phyloP scores from a whole-genome alignment of 2,113 vertebrate species.

The Engystomops pustulosus region DNA sequence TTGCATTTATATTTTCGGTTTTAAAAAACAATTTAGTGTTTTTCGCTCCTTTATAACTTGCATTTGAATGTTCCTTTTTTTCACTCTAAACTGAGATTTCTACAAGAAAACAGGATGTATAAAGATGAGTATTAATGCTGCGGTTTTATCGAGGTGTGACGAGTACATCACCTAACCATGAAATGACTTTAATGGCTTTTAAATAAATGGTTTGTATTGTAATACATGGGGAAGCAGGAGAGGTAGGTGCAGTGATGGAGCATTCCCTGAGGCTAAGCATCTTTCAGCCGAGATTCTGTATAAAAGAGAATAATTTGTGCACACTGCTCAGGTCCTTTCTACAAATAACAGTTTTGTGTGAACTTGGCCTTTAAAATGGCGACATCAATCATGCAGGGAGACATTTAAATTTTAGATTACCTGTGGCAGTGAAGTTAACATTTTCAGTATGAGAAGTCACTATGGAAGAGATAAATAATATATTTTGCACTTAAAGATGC shows the following conservation, averaged over 20 bases:
- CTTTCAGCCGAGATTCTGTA: conserved; percentile 57
- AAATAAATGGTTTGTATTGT: conserved; percentile 80
- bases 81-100: not conserved
- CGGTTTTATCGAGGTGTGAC: conserved; percentile 58
- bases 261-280: conserved; percentile 78
- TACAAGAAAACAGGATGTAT: not conserved
- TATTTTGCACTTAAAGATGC: conserved; percentile 17
- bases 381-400: conserved; percentile 54
- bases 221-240: conserved; percentile 64
- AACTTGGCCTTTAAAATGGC: conserved; percentile 59
- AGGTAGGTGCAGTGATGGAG: conserved; percentile 72
- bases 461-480: conserved; percentile 3
- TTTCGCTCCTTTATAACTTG: not conserved
- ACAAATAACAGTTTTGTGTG: conserved; percentile 31
- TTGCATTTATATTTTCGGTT: too few relatives aligned
- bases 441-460: not conserved
- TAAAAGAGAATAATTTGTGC: conserved; percentile 49
- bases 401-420: conserved; percentile 59
- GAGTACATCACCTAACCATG: conserved; percentile 83
- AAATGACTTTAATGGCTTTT: conserved; percentile 84
- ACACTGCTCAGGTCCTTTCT: conserved; percentile 40
- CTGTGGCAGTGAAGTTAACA: conserved; percentile 42
- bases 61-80: not conserved
- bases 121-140: conserved; percentile 35
- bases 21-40: not conserved